Base-by-base conservation (phyloP, 2,888 invertebrate genomes). In the Ormyrus thymus region DNA sequence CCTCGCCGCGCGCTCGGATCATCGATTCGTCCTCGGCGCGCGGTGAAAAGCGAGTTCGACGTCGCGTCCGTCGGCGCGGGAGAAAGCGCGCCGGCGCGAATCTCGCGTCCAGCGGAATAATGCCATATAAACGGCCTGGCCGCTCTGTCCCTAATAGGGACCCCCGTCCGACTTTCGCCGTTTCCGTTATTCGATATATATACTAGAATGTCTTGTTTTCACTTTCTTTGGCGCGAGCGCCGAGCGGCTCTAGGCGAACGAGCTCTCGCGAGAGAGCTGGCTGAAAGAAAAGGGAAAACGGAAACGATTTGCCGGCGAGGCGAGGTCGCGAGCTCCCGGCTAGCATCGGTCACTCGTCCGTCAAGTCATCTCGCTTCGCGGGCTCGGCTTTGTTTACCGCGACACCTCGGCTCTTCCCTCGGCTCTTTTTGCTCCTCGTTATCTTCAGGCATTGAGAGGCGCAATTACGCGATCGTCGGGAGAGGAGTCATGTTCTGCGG, bases 111-210 rank as follows among this genome's bases (percentile, higher is more conserved):
- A 10, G 8, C 11, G 15, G 13, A 45, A 51, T 43, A 81, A 81
- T 79, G 81, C 83, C 82, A 77, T 81, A 81, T 82, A 81, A 59
- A 46, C 11, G 9, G n/a, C 46, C 58, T 70, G 81, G 74, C 69
- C 68, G 45, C 69, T 61, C 45, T 78, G 81, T 82, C 84, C 84
- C 83, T 84, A 84, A 82, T 84, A 84, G 84, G 84, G 29, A 29
- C 83, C 83, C 76, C 62, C 11, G n/a, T 9, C 15, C 43, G 64
- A 82, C 84, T 84, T 82, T 83, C 84, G 82, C 84, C 81, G 80
- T 81, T 82, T 84, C 84, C 81, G 84, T 82, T 83, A 82, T 79
- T 83, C 79, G 80, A 66, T 76, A 73, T 78, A 73, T 78, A 76
- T 78, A 61, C 65, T 81, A 82, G 82, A 82, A 80, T 81, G 79